phyloP scores from a whole-genome alignment of 1,140 invertebrate species.

The Maconellicoccus hirsutus region DNA sequence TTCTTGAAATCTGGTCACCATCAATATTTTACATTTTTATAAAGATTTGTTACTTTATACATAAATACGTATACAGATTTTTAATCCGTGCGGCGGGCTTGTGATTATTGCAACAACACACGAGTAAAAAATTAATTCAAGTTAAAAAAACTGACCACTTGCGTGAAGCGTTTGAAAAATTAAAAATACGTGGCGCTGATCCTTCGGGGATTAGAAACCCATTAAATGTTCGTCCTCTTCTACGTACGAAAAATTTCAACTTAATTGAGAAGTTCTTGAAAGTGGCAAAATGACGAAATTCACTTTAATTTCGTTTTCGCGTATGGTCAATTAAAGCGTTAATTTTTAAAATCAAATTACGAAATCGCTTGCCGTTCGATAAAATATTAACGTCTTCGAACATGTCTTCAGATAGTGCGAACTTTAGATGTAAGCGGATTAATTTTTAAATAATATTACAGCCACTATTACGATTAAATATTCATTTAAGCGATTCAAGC shows the following conservation, averaged over 20 bases:
- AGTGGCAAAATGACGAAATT: neutral
- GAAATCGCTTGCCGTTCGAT: neutral
- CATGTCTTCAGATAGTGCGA: neutral
- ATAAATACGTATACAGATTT: too few relatives aligned
- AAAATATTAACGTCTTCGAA: neutral
- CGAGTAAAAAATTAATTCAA: too few relatives aligned
- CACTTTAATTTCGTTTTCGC: neutral
- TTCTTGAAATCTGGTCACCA: too few relatives aligned
- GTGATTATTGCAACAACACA: too few relatives aligned
- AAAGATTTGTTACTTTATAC: too few relatives aligned
- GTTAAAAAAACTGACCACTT: too few relatives aligned
- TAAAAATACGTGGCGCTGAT: too few relatives aligned
- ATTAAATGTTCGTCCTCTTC: neutral
- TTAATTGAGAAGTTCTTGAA: neutral
- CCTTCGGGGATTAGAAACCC: neutral
- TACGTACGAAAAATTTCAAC: neutral
- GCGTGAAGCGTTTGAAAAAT: too few relatives aligned
- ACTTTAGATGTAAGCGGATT: neutral
- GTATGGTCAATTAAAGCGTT: neutral
- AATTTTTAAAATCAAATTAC: slow-evolving; percentile 10
- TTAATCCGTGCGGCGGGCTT: too few relatives aligned
- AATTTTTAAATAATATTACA: neutral
- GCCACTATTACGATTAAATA: neutral
- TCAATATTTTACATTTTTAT: too few relatives aligned
- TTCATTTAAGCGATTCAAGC: too few relatives aligned